Base-by-base conservation (phyloP, 2,113 vertebrate species). In the Aegypius monachus region DNA sequence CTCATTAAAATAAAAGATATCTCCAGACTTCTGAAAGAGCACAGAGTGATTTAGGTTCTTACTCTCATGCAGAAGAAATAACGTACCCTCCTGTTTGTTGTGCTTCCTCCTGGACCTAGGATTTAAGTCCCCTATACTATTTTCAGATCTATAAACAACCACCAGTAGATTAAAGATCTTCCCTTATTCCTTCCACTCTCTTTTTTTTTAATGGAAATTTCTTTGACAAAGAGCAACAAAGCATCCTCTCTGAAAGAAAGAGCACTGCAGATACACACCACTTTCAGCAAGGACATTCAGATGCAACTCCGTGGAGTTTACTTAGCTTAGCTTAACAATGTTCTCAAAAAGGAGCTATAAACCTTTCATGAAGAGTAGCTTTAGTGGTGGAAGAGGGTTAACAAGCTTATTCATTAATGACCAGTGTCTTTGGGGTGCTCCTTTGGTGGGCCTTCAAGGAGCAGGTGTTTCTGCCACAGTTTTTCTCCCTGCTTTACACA, bases 1-100 rank as follows among this genome's bases (percentile, higher is more conserved):
- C 93, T 92, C 88, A 85, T 89, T 96, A 89, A 95, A 96, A 93
- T 83, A 90, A 92, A 96, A 96, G 83, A 86, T 93, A 97, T 72
- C 67, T 83, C 59, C 67, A 89, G 82, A 75, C 56, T 91, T 91
- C 78, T 95, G 78, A 88, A 97, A 91, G 73, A 94, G 62, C 63
- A 73, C 15, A 77, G 58, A 88, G 43, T 53, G 72, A 93, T 95
- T 93, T 86, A 62, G 32, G 58, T 84, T 95, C 68, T 83, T 73
- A 72, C 11, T 66, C 42, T 66, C 38, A 32, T 52, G 62, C 36
- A 79, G 91, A 88, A 91, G 56, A 91, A 91, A 89, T 92, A 95
- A 67, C n/a, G 89, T 68, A 56, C 32, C 17, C 21, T 94, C 47
- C 17, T 1, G 6, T 71, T 78, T 40, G 47, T 55, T 67, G 38